Evolutionary conservation across 2,888 invertebrate species (phyloP).

Genomic region (Mycalesis mineus): DNA sequence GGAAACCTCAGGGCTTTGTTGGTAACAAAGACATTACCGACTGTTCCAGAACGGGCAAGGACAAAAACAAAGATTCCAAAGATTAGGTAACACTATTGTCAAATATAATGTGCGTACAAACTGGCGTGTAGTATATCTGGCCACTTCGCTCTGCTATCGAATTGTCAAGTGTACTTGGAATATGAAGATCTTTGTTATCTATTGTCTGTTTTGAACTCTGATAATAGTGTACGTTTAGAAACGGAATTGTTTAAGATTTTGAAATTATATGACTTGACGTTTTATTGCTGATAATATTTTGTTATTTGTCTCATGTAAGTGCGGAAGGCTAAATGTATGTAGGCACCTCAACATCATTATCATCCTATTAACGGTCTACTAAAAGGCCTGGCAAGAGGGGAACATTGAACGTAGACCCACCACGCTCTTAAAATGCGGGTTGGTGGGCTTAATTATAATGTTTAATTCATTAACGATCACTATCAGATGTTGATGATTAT

Average conservation of each 20-base stretch:
- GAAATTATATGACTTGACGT: neutral
- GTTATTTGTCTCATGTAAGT: neutral
- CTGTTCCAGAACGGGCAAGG: neutral
- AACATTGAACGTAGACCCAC: too few relatives aligned
- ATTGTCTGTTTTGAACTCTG: conserved; percentile 7
- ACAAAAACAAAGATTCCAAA: neutral
- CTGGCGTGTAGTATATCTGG: neutral
- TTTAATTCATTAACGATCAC: too few relatives aligned
- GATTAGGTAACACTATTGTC: neutral
- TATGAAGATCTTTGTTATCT: conserved; percentile 21
- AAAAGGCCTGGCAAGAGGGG: too few relatives aligned
- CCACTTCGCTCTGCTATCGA: conserved; percentile 17
- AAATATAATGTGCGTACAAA: neutral
- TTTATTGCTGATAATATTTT: neutral
- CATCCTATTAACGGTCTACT: too few relatives aligned
- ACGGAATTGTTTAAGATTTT: conserved; percentile 9
- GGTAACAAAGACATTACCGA: too few relatives aligned
- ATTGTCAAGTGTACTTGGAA: conserved; percentile 12
- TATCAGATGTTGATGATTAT: too few relatives aligned
- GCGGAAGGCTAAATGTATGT: neutral
- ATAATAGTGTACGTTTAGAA: conserved; percentile 2
- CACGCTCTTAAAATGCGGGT: too few relatives aligned
- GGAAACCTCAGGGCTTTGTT: too few relatives aligned
- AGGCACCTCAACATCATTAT: neutral
- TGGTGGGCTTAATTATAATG: too few relatives aligned